Evolutionary conservation across 1,140 invertebrate species (phyloP), one percentile per base, ranked within the genome.

Genomic region (Leptopilina boulardi): DNA sequence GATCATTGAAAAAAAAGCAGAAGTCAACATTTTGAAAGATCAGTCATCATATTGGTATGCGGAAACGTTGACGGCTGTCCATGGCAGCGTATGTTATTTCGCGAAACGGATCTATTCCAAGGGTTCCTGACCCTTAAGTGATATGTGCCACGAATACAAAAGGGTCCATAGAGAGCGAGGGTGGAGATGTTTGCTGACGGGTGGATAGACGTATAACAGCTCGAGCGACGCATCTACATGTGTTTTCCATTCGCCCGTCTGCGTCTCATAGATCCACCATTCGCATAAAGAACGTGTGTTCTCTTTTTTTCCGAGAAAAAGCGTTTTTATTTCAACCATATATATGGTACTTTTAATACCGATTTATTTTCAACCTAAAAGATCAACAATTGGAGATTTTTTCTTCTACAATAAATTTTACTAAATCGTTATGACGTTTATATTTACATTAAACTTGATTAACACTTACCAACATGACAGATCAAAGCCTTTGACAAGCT

Each of bases 41-140:
- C 70, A 6, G 9, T 38, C 77, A 47, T 83, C 75, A 54, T 66
- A 88, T 89, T 89, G 86, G 85, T 88, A 90, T 89, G 86, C 86
- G 76, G 70, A 70, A 19, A 56, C 75, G 77, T 81, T 85, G 83
- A 88, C 79, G 86, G 82, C 83, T 86, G 87, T 89, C 81, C 82
- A 82, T 87, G 86, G 86, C 85, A 87, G 81, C 74, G 81, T 79
- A 80, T 90, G 86, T 90, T 90, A 90, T 89, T 89, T 88, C 84
- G 83, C 85, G 84, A 88, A 89, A 90, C 87, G 83, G 87, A 89
- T 89, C 87, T 88, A 88, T 90, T 89, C 88, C 84, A 85, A 87
- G 87, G 85, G 86, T 84, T 82, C 84, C 87, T 87, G 87, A 89
- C 87, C 87, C 87, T 87, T 87, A 87, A 90, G 87, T 89, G 87